phyloP scores from a whole-genome alignment of 2,888 invertebrate species.

The Mechanitis mazaeus region DNA sequence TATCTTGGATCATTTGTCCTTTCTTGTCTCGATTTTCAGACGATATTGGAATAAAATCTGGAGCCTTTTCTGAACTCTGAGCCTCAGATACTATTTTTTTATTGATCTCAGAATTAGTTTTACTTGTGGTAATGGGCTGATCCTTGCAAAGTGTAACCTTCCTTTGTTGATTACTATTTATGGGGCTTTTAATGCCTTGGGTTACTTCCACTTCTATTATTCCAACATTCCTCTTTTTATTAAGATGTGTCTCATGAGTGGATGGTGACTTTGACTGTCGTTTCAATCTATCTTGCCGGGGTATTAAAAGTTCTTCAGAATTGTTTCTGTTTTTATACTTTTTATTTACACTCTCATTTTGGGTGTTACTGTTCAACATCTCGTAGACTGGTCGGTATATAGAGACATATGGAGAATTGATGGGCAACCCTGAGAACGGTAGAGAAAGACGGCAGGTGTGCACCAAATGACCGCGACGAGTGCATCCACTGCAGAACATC shows the following conservation, averaged over 20 bases:
- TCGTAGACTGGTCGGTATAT: conserved; percentile 45
- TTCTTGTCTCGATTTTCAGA: conserved; percentile 57
- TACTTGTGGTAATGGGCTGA: conserved; percentile 14
- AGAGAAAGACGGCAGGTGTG: conserved; percentile 56
- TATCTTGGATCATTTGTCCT: conserved; percentile 67
- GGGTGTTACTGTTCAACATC: conserved; percentile 21
- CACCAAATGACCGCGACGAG: conserved; percentile 71
- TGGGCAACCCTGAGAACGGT: conserved; percentile 61
- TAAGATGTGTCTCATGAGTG: conserved; percentile 47
- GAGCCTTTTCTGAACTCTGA: conserved; percentile 38
- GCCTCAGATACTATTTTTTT: conserved; percentile 27
- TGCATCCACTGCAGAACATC: conserved; percentile 76
- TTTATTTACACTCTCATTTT: conserved; percentile 17
- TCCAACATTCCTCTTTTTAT: conserved; percentile 48
- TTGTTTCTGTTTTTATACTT: conserved; percentile 26
- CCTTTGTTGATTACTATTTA: conserved; percentile 31
- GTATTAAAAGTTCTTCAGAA: conserved; percentile 31
- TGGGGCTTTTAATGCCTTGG: conserved; percentile 33
- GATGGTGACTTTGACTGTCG: conserved; percentile 62
- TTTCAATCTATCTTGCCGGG: conserved; percentile 40
- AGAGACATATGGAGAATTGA: conserved; percentile 58
- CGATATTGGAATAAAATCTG: conserved; percentile 49
- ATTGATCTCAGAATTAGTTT: conserved; percentile 24
- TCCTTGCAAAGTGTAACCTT: conserved; percentile 36
- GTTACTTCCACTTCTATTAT: conserved; percentile 30